phyloP scores from a whole-genome alignment of 2,797 vertebrate genomes.

The Bovichtus variegatus region DNA sequence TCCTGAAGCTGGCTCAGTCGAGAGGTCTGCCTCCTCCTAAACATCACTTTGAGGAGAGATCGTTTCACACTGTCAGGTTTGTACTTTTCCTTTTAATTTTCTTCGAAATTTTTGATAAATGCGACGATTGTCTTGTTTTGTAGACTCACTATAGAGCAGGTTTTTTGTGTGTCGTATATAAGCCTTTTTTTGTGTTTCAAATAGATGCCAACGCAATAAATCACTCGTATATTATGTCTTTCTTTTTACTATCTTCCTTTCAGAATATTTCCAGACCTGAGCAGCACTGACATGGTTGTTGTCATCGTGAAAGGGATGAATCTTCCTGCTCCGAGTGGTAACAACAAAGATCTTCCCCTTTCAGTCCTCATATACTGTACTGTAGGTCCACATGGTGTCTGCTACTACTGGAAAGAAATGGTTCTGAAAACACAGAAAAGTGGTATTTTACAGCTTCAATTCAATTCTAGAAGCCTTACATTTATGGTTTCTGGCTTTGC shows the following conservation, averaged over 20 bases:
- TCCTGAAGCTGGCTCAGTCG: conserved; percentile 91
- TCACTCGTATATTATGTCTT: not conserved
- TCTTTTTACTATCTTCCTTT: not conserved
- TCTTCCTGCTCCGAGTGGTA: conserved; percentile 94
- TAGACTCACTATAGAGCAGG: too few relatives aligned
- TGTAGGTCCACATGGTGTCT: not conserved
- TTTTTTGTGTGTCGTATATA: too few relatives aligned
- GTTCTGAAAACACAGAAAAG: not conserved
- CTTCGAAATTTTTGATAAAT: too few relatives aligned
- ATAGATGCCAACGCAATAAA: not conserved
- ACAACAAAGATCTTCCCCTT: not conserved
- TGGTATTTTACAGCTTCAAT: not conserved
- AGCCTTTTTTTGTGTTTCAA: not conserved
- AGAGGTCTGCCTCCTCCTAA: conserved; percentile 92
- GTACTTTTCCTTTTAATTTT: not conserved
- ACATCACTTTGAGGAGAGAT: conserved; percentile 95
- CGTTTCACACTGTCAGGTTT: conserved; percentile 93
- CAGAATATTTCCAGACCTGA: conserved; percentile 98
- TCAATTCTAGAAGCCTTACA: not conserved
- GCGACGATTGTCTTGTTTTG: too few relatives aligned
- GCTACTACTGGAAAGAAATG: not conserved
- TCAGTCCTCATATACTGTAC: not conserved
- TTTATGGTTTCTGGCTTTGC: not conserved
- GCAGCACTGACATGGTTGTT: conserved; percentile 97
- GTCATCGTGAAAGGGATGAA: conserved; percentile 94